Evolutionary conservation across 92 coral and sea anemone species (phyloP), one percentile per base, ranked within the genome.

Genomic region (Heliopora coerulea): DNA sequence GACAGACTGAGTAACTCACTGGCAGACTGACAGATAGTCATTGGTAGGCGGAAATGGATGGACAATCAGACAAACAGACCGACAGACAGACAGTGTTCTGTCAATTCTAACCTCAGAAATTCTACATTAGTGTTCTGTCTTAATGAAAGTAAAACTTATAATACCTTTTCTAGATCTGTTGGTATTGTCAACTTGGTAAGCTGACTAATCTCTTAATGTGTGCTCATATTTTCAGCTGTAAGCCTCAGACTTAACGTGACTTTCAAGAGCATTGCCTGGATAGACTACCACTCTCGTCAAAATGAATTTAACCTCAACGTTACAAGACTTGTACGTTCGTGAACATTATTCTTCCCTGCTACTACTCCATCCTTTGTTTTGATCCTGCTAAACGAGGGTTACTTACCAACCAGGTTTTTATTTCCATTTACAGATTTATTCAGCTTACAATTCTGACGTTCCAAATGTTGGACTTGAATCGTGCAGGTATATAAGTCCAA

Each of bases 161-260:
- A 21, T 3, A 31, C 48, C n/a, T 17, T 1, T 21, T 5, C 42
- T 4, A 37, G 12, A 37, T 12, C 5, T 37, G 12, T 12, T 37
- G 42, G 12, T 37, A 4, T 0, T 4, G 25, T 7, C 25, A 39
- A n/a, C 9, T 12, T 25, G 3, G 21, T 20, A 61, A 61, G 30
- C 24, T n/a, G n/a, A n/a, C 40, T 20, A 11, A 2, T 26, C 17
- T 15, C 5, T 26, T 2, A 30, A 27, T 27, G 8, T 61, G 24
- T 61, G 20, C 14, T 37, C 12, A 37, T 37, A 4, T 46, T 39
- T 65, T 0, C 35, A 65, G 72, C 72, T 42, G 72, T 24, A 30
- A 4, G 21, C 11, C 21, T 61, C 6, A n/a, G 1, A 0, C 48
- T 61, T 7, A 42, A 61, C 24, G 67, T 61, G 44, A 27, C 67